phyloP scores from a whole-genome alignment of 1,140 invertebrate species.

The Aphaenogaster rudis region DNA sequence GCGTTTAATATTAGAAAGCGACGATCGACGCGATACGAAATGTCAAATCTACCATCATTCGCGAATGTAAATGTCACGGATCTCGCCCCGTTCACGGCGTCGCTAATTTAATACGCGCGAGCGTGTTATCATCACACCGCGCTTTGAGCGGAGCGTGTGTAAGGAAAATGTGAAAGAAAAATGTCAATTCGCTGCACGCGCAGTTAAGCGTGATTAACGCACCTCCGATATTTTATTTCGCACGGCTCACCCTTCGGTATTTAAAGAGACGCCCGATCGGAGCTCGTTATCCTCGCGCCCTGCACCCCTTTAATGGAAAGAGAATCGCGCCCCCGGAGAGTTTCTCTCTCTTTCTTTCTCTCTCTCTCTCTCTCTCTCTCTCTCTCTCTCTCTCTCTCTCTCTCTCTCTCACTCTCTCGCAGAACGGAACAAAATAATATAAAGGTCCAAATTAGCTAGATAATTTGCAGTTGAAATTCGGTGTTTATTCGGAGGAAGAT shows the following conservation, averaged over 20 bases:
- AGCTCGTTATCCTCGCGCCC: slow-evolving; percentile 1
- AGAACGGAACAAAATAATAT: neutral
- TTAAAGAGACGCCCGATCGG: slow-evolving; percentile 37
- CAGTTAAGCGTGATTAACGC: slow-evolving; percentile 31
- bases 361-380: neutral
- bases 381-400: neutral
- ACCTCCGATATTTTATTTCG: slow-evolving; percentile 53
- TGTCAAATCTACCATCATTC: slow-evolving; percentile 30
- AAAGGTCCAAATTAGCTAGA: neutral
- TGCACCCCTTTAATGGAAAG: neutral
- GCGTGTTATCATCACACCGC: slow-evolving; percentile 11
- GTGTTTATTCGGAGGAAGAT: neutral
- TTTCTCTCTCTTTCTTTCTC: neutral
- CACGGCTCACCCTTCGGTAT: slow-evolving; percentile 56
- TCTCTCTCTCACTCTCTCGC: neutral
- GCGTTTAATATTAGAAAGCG: neutral
- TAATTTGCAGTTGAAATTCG: neutral
- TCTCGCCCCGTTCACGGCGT: neutral
- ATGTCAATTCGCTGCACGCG: slow-evolving; percentile 56
- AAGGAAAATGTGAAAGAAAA: slow-evolving; percentile 54
- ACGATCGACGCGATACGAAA: neutral
- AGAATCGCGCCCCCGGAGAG: neutral
- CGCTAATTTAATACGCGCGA: slow-evolving; percentile 27
- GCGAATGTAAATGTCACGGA: slow-evolving; percentile 22
- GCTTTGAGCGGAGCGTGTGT: slow-evolving; percentile 21